Evolutionary conservation across 2,797 vertebrate genomes (phyloP).

Genomic region (Pantherophis vulpinus): DNA sequence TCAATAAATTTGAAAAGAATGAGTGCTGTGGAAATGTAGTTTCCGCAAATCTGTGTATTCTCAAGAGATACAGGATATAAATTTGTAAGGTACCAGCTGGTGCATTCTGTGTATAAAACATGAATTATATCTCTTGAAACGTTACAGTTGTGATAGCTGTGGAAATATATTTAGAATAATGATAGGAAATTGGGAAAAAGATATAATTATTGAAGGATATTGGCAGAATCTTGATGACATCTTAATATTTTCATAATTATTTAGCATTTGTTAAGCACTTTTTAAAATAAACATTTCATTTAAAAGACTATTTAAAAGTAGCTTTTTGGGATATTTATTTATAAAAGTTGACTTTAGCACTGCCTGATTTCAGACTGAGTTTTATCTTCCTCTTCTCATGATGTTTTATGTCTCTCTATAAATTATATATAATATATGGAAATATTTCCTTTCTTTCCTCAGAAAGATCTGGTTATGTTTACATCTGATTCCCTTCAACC

Average conservation of each 20-base stretch:
- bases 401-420: background rate
- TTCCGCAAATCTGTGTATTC: slow-evolving; percentile 48
- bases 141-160: slow-evolving; percentile 6
- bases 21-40: slow-evolving; percentile 66
- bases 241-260: background rate
- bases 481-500: background rate
- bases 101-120: slow-evolving; percentile 62
- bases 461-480: background rate
- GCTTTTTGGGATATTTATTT: slow-evolving; percentile 8
- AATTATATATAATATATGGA: background rate
- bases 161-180: slow-evolving; percentile 38
- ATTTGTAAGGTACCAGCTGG: slow-evolving; percentile 67
- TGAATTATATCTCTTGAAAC: slow-evolving; percentile 56
- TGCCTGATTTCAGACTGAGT: background rate
- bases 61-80: slow-evolving; percentile 44
- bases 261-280: background rate
- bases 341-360: background rate
- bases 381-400: background rate
- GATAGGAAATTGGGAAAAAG: slow-evolving; percentile 4
- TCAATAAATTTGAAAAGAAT: slow-evolving; percentile 59
- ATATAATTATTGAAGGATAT: background rate
- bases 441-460: background rate
- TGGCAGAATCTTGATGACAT: background rate
- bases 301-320: slow-evolving; percentile 18
- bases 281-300: slow-evolving; percentile 20